Conservation (phyloP, 1,140 invertebrate species). For the Planococcus citri region DNA sequence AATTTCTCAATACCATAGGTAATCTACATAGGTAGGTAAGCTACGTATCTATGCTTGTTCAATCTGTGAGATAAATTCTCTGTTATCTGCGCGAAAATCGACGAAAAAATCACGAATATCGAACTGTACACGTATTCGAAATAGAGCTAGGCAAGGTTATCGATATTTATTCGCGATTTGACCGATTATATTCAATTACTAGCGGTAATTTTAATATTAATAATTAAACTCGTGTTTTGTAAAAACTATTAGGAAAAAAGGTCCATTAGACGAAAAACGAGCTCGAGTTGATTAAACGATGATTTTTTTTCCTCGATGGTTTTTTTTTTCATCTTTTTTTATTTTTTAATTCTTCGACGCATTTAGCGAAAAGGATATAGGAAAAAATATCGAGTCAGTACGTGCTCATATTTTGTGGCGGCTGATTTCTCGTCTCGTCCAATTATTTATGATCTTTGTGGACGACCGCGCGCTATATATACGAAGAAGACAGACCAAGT, state of each 20-base stretch:
- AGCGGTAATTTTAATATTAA: neutral
- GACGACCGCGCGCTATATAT: neutral
- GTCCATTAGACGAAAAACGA: neutral
- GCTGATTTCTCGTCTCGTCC: slow-evolving; percentile 18
- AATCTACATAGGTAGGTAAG: too few relatives aligned
- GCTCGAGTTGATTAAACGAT: neutral
- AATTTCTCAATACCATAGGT: neutral
- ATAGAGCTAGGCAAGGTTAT: neutral
- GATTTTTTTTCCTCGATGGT: neutral
- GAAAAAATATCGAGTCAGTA: neutral
- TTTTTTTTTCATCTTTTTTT: too few relatives aligned
- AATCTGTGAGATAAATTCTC: too few relatives aligned
- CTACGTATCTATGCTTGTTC: too few relatives aligned
- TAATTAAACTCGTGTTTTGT: neutral
- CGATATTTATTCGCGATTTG: neutral
- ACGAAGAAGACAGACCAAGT: slow-evolving; percentile 12
- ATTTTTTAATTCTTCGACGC: neutral
- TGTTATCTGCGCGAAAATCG: neutral
- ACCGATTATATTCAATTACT: neutral
- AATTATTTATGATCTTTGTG: slow-evolving; percentile 17
- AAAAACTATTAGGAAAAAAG: neutral
- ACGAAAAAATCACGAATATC: neutral
- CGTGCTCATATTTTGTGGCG: slow-evolving; percentile 11
- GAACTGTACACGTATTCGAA: neutral
- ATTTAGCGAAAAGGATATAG: slow-evolving; percentile 1